These are phyloP conservation scores for Tenebrosternarchus preto DNA, from an alignment of 2,113 vertebrate genomes.

Conservation along the genomic window DNA sequence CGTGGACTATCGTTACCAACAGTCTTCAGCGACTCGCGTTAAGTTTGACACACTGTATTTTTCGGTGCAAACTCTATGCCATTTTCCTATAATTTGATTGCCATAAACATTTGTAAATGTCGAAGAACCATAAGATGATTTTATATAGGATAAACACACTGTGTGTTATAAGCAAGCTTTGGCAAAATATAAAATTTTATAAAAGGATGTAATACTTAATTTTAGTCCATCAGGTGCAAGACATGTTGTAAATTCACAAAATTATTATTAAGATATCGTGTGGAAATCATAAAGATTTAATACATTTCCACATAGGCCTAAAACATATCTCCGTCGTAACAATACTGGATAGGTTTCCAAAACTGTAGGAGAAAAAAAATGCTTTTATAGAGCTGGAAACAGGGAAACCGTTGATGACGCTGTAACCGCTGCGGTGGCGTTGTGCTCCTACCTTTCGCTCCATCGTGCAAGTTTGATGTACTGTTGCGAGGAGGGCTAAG, in stretches of 20 bases:
- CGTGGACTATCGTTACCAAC: neutral
- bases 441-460: slow-evolving; percentile 61
- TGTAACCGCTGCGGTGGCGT: slow-evolving; percentile 36
- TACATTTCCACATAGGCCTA: neutral
- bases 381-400: slow-evolving; percentile 5
- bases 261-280: too few species aligned
- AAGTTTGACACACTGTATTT: neutral
- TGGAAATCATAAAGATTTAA: too few species aligned
- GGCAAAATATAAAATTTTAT: neutral
- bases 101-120: neutral
- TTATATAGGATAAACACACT: too few species aligned
- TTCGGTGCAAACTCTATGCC: neutral
- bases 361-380: neutral
- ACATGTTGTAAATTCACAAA: neutral
- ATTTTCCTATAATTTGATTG: neutral
- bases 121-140: neutral
- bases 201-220: too few species aligned
- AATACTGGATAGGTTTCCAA: neutral
- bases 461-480: slow-evolving; percentile 53
- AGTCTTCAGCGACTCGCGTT: neutral
- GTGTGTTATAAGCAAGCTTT: too few species aligned
- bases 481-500: slow-evolving; percentile 8
- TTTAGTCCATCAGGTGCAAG: neutral
- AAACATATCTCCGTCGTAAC: neutral
- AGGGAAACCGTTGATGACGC: slow-evolving; percentile 8